Conservation (phyloP, 2,888 invertebrate species). For the Ellobium chinense region DNA sequence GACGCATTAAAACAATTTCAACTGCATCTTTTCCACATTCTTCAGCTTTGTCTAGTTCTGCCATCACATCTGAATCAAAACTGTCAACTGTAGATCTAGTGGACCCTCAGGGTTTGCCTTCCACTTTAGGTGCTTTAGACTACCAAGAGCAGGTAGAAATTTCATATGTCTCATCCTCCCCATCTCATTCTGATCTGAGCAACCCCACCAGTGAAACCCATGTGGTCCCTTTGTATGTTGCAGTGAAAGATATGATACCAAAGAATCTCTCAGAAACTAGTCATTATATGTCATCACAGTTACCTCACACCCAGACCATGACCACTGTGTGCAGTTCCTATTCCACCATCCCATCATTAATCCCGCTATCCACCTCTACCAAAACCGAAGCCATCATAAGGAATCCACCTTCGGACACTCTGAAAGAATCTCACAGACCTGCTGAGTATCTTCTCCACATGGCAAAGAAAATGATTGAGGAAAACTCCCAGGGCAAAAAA, state of each 20-base stretch:
- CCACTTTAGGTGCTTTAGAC: neutral
- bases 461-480: slow-evolving; percentile 28
- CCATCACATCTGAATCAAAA: neutral
- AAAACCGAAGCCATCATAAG: neutral
- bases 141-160: slow-evolving; percentile 28
- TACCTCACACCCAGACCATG: neutral
- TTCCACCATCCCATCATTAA: neutral
- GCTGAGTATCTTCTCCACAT: slow-evolving; percentile 30
- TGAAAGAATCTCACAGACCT: slow-evolving; percentile 27
- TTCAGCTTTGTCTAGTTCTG: neutral
- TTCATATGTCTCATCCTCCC: slow-evolving; percentile 23
- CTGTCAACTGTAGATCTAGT: neutral
- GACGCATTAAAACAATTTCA: neutral
- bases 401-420: neutral
- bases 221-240: neutral
- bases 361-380: neutral
- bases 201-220: slow-evolving; percentile 6
- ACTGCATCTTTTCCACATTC: neutral
- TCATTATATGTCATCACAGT: neutral
- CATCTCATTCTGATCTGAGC: slow-evolving; percentile 9
- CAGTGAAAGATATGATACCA: neutral
- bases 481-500: neutral
- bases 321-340: neutral
- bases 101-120: neutral
- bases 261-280: neutral